These are phyloP conservation scores for Pteria penguin DNA, from an alignment of 2,888 invertebrate species.

Conservation along the genomic window DNA sequence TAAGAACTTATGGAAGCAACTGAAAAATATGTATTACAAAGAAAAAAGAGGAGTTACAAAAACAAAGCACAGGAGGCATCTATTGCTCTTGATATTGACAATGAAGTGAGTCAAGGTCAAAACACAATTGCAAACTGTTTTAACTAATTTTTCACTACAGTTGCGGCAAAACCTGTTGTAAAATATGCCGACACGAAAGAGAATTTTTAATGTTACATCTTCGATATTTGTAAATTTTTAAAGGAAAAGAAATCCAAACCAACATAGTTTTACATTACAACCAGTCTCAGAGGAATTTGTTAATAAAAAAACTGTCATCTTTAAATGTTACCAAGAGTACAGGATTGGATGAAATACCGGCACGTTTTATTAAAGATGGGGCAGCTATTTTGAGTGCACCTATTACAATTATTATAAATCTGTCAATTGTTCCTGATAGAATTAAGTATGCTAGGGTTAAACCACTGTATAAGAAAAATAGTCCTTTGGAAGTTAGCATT, in stretches of 20 bases:
- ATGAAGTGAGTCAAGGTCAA: not conserved
- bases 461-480: conserved; percentile 11
- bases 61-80: not conserved
- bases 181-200: not conserved
- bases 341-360: conserved; percentile 14
- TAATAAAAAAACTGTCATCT: not conserved
- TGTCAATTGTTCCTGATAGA: conserved; percentile 5
- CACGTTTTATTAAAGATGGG: conserved; percentile 6
- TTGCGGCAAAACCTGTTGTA: not conserved
- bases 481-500: conserved; percentile 1
- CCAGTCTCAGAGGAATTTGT: not conserved
- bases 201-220: not conserved
- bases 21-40: not conserved
- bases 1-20: not conserved
- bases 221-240: not conserved
- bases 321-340: conserved; percentile 1
- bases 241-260: not conserved
- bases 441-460: conserved; percentile 17
- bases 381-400: not conserved
- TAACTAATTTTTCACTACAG: not conserved
- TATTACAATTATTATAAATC: conserved; percentile 10
- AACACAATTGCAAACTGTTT: not conserved
- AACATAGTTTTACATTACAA: not conserved
- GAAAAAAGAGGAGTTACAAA: no score
- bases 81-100: not conserved